Evolutionary conservation across 2,888 invertebrate genomes (phyloP).

Genomic region (Callimorpha dominula): DNA sequence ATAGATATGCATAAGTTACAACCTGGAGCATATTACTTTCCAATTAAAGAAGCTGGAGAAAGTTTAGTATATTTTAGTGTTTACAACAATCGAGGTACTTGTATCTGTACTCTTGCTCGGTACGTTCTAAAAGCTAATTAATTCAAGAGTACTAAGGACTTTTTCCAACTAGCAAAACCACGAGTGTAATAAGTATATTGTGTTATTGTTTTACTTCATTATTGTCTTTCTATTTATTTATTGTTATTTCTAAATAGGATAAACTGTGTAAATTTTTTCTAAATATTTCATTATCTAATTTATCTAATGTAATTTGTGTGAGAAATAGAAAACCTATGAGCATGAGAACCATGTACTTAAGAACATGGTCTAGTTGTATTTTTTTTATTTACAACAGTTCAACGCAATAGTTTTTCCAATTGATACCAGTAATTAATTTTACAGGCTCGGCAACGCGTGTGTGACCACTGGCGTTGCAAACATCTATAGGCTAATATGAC

Average conservation of each 20-base stretch:
- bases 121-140: slow-evolving; percentile 37
- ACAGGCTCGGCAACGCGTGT: no score
- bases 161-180: neutral
- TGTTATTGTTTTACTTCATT: no score
- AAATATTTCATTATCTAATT: neutral
- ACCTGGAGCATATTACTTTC: slow-evolving; percentile 48
- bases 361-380: no score
- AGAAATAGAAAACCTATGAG: neutral
- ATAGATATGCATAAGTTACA: slow-evolving; percentile 54
- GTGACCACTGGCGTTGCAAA: no score
- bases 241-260: no score
- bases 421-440: no score
- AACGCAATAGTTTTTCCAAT: no score
- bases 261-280: neutral
- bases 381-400: no score
- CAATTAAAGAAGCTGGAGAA: slow-evolving; percentile 53
- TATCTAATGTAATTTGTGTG: neutral
- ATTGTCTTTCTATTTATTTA: no score
- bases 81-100: slow-evolving; percentile 46
- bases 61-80: slow-evolving; percentile 45
- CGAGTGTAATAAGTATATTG: neutral
- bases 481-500: no score
- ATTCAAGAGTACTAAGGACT: neutral
- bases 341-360: neutral
- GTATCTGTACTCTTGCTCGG: slow-evolving; percentile 34